These are phyloP conservation scores for Gymnosoma rotundatum DNA, from an alignment of 2,888 invertebrate genomes.

Conservation along the genomic window DNA sequence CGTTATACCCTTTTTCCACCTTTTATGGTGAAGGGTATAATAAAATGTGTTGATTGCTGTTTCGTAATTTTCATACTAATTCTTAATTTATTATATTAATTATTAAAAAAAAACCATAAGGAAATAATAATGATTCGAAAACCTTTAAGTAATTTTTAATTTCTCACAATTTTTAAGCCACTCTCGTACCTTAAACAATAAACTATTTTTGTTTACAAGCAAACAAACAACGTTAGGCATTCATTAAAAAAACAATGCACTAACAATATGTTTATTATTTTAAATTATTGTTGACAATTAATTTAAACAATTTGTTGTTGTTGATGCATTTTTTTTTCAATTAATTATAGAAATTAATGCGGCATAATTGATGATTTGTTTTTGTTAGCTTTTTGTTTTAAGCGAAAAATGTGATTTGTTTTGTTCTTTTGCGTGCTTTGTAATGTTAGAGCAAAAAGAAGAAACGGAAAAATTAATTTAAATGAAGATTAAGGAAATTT, in stretches of 20 bases:
- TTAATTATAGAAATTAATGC: constrained; percentile 55
- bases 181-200: constrained; percentile 32
- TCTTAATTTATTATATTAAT: too few species aligned
- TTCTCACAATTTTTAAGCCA: not conserved
- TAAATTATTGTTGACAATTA: constrained; percentile 52
- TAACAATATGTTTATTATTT: constrained; percentile 40
- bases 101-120: too few species aligned
- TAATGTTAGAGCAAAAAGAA: too few species aligned
- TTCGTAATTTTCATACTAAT: constrained; percentile 33
- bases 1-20: too few species aligned
- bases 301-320: constrained; percentile 48
- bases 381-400: not conserved
- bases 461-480: too few species aligned
- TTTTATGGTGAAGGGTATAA: too few species aligned
- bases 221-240: constrained; percentile 30
- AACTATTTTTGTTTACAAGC: constrained; percentile 37
- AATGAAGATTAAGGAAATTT: too few species aligned
- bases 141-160: not conserved
- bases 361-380: constrained; percentile 8
- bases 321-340: constrained; percentile 26
- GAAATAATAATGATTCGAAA: too few species aligned
- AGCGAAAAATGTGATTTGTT: too few species aligned
- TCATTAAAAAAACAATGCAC: constrained; percentile 34
- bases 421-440: too few species aligned
- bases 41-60: constrained; percentile 8